Base-by-base conservation (phyloP, 2,888 invertebrate genomes). In the Apoderus coryli region DNA sequence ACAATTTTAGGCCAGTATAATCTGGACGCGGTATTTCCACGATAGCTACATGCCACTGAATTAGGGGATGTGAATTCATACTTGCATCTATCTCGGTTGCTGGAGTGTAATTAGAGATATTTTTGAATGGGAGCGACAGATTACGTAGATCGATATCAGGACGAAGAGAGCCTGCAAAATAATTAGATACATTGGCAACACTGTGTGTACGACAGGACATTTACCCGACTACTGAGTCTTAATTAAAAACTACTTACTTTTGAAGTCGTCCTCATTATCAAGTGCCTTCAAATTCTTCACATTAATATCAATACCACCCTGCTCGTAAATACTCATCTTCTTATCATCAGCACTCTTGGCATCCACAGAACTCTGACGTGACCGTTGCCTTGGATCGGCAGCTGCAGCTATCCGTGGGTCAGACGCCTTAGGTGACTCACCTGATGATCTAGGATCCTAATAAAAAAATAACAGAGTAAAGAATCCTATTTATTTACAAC, bases 51-150 rank as follows among this genome's bases (percentile, higher is more conserved):
- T 72, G 73, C 63, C 77, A 88, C 1, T 59, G 44, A 29, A 86
- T 73, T 0, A 78, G 77, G 1, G 73, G 70, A 52, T 86, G 85
- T 23, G 79, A 76, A 29, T 72, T 72, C 25, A 81, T 67, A 19
- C 81, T 80, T 5, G 79, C 86, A 49, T 85, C 81, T 37, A 88
- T 85, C 62, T 88, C 88, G 0, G 76, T 79, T 14, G 85, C 85
- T 1, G 86, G 84, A 9, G 76, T 70, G 52, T 82, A 84, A 44
- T 79, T 73, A n/a, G 79, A 73, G 45, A 63, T 61, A 27, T 77
- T 72, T 53, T 84, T 81, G 48, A 85, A 84, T 0, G 84, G 81
- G 33, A 79, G 54, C 14, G 69, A 67, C 43, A 81, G 57, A 35
- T 63, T 61, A 13, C 85, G 67, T 39, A 86, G 65, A 57, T 85